Percentiles rank a stretch among this genome's conserved stretches.
phyloP scores from a whole-genome alignment of 2,113 vertebrate genomes.

The Tauraco erythrolophus region DNA sequence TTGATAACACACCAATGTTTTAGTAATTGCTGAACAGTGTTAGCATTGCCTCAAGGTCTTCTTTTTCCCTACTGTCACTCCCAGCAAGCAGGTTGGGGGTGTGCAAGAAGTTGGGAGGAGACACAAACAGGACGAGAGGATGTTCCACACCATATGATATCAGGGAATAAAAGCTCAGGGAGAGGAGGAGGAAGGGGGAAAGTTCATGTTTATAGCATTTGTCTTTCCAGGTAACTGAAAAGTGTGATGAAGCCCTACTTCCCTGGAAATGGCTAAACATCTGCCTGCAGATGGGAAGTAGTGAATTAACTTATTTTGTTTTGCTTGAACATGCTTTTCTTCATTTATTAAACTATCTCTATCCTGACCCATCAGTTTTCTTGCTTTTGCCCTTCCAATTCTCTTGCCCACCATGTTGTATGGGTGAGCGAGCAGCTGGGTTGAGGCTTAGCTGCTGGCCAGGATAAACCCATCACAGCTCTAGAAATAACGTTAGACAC shows the following conservation, averaged over 20 bases:
- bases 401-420: not conserved
- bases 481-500: not conserved
- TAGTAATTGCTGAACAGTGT: not conserved
- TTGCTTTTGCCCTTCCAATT: not conserved
- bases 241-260: accelerated
- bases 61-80: not conserved
- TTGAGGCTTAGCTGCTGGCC: not conserved
- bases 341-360: not conserved
- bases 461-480: not conserved
- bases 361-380: not conserved
- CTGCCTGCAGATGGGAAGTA: not conserved
- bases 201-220: not conserved
- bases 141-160: not conserved
- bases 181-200: not conserved
- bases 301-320: not conserved
- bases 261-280: not conserved
- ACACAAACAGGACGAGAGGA: not conserved
- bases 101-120: not conserved
- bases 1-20: not conserved
- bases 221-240: not conserved
- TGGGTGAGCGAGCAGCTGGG: not conserved
- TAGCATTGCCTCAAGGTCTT: not conserved
- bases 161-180: not conserved
- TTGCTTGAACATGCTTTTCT: not conserved
- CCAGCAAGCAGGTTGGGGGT: accelerated